phyloP scores from a whole-genome alignment of 1,140 invertebrate species.

The Onthophagus taurus region DNA sequence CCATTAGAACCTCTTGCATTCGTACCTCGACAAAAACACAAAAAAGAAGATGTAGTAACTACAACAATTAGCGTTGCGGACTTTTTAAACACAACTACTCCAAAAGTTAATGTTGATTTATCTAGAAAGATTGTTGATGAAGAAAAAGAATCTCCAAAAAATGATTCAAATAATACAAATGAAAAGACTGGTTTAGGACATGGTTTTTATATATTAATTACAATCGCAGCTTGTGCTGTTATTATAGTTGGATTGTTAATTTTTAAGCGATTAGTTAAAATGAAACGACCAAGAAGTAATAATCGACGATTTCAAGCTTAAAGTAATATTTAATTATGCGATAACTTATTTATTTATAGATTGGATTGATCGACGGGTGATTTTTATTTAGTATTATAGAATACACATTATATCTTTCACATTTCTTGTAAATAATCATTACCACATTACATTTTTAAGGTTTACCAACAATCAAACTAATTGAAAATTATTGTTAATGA shows the following conservation, averaged over 20 bases:
- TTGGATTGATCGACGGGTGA: too few relatives aligned
- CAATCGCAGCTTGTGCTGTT: conserved; percentile 11
- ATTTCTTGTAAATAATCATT: too few relatives aligned
- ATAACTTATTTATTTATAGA: too few relatives aligned
- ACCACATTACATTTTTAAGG: too few relatives aligned
- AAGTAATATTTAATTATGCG: too few relatives aligned
- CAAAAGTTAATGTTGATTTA: neutral
- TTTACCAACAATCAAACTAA: too few relatives aligned
- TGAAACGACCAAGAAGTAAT: conserved; percentile 16
- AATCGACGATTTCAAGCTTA: conserved; percentile 29
- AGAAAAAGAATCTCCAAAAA: neutral
- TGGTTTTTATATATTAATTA: conserved; percentile 16
- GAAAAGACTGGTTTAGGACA: neutral
- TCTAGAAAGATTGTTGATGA: conserved; percentile 8
- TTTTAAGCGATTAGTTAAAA: conserved; percentile 11
- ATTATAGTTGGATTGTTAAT: conserved; percentile 15
- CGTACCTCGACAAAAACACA: too few relatives aligned
- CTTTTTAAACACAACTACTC: conserved; percentile 12
- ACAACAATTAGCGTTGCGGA: conserved; percentile 8
- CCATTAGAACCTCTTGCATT: too few relatives aligned
- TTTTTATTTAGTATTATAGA: too few relatives aligned
- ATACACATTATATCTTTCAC: too few relatives aligned
- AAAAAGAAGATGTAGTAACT: conserved; percentile 7
- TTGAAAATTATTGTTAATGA: too few relatives aligned
- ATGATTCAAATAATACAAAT: neutral